These are phyloP conservation scores for Australoheros scitulus DNA, from an alignment of 2,113 vertebrate genomes.

Conservation along the genomic window DNA sequence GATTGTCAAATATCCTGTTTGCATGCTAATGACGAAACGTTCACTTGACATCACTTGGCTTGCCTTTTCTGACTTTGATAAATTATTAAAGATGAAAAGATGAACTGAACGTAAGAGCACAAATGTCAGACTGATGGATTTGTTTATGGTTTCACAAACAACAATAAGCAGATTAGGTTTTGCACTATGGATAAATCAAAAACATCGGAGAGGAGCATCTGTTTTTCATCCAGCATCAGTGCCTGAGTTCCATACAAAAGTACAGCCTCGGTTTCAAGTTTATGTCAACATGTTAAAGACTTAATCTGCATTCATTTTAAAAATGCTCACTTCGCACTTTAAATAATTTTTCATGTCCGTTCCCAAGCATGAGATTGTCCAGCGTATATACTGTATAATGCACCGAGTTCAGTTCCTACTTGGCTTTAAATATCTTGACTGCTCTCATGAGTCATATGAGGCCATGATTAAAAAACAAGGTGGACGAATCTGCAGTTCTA, in stretches of 20 bases:
- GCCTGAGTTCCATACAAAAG: background rate
- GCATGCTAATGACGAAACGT: constrained; percentile 5
- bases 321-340: constrained; percentile 1
- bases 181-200: background rate
- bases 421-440: background rate
- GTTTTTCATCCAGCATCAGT: constrained; percentile 5
- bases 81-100: constrained; percentile 29
- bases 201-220: constrained; percentile 19
- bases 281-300: background rate
- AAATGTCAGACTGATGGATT: constrained; percentile 35
- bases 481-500: constrained; percentile 63
- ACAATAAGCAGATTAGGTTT: constrained; percentile 11
- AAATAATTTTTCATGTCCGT: background rate
- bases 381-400: background rate
- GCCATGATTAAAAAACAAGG: constrained; percentile 47
- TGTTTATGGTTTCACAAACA: constrained; percentile 3
- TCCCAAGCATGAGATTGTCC: background rate
- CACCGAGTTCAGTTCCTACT: background rate
- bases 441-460: constrained; percentile 27
- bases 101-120: background rate
- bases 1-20: constrained; percentile 52
- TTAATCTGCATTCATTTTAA: background rate
- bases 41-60: background rate
- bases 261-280: background rate
- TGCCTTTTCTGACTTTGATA: background rate